Conservation (phyloP, 92 coral and sea anemone genomes). For the Umimayanthus chanpuru region DNA sequence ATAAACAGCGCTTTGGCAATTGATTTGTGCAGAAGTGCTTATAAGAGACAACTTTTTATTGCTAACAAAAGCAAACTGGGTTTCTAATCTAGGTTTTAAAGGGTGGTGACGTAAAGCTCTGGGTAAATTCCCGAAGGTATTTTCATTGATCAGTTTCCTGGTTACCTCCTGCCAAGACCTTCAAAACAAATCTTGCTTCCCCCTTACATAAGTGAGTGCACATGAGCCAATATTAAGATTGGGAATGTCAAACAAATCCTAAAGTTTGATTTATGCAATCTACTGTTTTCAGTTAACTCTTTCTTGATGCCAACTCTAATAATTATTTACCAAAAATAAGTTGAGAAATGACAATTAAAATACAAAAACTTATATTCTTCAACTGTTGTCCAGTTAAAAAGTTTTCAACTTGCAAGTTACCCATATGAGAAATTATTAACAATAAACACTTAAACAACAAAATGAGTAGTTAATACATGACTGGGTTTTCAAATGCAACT, state of each 20-base stretch:
- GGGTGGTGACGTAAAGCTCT: no score
- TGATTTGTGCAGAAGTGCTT: no score
- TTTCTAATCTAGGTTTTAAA: no score
- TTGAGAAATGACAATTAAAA: background rate
- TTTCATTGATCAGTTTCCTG: constrained; percentile 10
- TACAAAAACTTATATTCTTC: no score
- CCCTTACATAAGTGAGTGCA: background rate
- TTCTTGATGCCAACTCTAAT: background rate
- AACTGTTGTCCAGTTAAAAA: background rate
- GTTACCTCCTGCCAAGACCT: constrained; percentile 15
- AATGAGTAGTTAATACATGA: background rate
- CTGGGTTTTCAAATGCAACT: no score
- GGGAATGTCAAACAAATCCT: background rate
- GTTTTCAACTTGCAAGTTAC: no score
- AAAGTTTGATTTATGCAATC: background rate
- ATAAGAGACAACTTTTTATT: no score
- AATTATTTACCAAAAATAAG: no score
- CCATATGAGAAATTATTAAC: background rate
- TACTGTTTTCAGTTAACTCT: background rate
- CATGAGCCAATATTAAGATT: background rate
- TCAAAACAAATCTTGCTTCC: background rate
- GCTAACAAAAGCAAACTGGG: no score
- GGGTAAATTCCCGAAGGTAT: background rate
- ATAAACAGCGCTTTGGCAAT: no score
- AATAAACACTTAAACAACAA: background rate